Conservation (phyloP, 2,888 invertebrate genomes). For the Scaptomyza polygonia region DNA sequence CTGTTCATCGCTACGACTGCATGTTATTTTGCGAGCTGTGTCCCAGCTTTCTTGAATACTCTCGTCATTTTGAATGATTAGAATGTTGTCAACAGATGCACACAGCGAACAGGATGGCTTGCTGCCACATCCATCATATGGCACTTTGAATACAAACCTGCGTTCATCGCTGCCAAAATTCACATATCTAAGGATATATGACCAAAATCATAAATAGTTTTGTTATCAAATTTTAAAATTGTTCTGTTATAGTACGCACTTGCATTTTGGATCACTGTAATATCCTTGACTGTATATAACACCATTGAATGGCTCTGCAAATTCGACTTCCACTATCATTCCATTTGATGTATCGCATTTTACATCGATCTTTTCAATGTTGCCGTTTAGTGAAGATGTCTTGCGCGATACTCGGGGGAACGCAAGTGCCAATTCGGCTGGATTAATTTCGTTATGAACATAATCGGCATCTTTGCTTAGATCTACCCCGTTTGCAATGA, state of each 20-base stretch:
- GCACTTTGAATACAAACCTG: conserved; percentile 87
- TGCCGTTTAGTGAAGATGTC: conserved; percentile 70
- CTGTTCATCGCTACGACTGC: conserved; percentile 82
- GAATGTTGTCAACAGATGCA: conserved; percentile 87
- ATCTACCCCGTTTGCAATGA: conserved; percentile 49
- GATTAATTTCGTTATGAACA: conserved; percentile 42
- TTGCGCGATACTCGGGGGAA: conserved; percentile 47
- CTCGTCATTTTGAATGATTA: conserved; percentile 89
- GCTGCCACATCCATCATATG: conserved; percentile 88
- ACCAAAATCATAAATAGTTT: conserved; percentile 3
- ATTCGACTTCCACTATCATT: conserved; percentile 88
- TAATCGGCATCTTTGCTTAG: conserved; percentile 24
- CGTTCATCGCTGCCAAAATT: conserved; percentile 86
- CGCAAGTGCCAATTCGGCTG: conserved; percentile 37
- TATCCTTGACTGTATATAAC: conserved; percentile 90
- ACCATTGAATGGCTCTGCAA: conserved; percentile 88
- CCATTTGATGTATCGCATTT: conserved; percentile 86
- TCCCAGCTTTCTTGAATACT: conserved; percentile 88
- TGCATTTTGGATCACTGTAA: conserved; percentile 88
- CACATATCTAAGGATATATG: conserved; percentile 85
- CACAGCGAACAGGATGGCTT: conserved; percentile 87
- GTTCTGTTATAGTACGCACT: conserved; percentile 64
- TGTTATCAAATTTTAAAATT: neutral
- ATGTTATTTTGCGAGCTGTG: conserved; percentile 87
- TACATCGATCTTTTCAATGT: conserved; percentile 87